Base-by-base conservation (phyloP, 2,888 invertebrate genomes). In the Macaria notata region DNA sequence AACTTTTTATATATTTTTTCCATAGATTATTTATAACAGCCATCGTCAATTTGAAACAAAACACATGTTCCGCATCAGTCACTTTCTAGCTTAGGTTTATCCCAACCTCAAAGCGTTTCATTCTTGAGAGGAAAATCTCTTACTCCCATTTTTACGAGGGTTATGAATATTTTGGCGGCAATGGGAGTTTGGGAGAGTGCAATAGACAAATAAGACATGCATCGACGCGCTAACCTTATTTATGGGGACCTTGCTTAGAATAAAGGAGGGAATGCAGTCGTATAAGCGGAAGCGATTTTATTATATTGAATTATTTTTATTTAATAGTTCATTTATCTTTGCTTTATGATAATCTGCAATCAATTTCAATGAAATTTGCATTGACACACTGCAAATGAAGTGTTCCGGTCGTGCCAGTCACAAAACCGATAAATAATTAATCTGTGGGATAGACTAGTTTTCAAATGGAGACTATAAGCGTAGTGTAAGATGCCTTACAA, bases 201-300 rank as follows among this genome's bases (percentile, higher is more conserved):
- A 61, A 61, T 59, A 58, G 56, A 50, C 54, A 59, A 57, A 60
- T 63, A 54, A 65, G 61, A 41, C 59, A 62, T 70, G 65, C 70
- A 65, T 56, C 60, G 62, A 46, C 58, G 49, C 46, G 49, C 46
- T 50, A 63, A 51, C 51, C 50, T 65, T 65, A 57, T 65, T 70
- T 63, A 65, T 64, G 56, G 51, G 55, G 63, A 59, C 52, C 55
- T 59, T 59, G 61, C 50, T 58, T 49, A 53, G 52, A 41, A 42
- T 44, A 42, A 50, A 7, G 19, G 39, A 38, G 39, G 6, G 39
- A 31, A 36, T 36, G 33, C 33, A 4, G 5, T 41, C 3, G 30
- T 6, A 49, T n/a, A 31, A 56, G 57, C 42, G 49, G 31, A 4
- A 50, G 54, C 61, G 56, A 9, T 41, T 47, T 33, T 29, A 42